These are phyloP conservation scores for Cheracebus regulus DNA, from an alignment of 2,797 vertebrate genomes.

Conservation along the genomic window DNA sequence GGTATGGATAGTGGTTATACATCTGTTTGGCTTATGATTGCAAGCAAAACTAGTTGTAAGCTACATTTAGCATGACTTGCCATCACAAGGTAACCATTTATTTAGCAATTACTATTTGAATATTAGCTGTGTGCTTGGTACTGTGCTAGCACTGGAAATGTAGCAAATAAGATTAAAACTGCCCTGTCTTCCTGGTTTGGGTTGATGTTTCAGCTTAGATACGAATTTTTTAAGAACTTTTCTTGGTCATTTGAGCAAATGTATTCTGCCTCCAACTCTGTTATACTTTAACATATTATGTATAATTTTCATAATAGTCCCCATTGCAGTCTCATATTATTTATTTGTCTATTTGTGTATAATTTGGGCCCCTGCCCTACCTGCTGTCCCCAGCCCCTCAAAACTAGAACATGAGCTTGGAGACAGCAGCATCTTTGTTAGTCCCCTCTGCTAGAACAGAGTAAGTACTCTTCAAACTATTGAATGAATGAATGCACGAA, in stretches of 20 bases:
- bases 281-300: neutral
- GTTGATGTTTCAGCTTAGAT: neutral
- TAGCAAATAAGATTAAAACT: neutral
- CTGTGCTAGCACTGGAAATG: neutral
- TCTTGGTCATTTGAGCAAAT: neutral
- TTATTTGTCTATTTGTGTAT: neutral
- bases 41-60: neutral
- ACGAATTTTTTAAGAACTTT: neutral
- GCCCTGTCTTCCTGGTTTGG: neutral
- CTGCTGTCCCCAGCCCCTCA: rapidly evolving
- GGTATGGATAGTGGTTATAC: neutral
- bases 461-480: neutral
- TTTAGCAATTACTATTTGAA: neutral
- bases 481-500: neutral
- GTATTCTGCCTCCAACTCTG: too few species aligned
- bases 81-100: neutral
- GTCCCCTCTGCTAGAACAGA: neutral
- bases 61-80: neutral
- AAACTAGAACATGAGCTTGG: neutral
- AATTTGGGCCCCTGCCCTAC: neutral
- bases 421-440: neutral
- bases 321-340: neutral
- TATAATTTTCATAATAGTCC: neutral
- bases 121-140: neutral
- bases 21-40: neutral